Evolutionary conservation across 2,888 invertebrate species (phyloP), one percentile per base, ranked within the genome.

Genomic region (Netelia inedita): DNA sequence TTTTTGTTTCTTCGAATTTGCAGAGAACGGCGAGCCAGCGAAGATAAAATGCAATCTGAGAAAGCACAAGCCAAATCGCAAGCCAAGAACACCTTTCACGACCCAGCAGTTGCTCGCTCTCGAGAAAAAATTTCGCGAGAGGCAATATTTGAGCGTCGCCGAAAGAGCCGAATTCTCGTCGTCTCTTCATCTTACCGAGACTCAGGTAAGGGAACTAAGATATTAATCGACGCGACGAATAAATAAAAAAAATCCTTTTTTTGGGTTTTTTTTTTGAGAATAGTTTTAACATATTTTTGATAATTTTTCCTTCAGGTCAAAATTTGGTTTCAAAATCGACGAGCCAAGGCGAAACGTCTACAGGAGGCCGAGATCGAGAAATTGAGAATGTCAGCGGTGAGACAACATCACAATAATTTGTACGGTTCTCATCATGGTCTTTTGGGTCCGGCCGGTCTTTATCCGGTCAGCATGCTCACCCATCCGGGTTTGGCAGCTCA

Each of bases 341-440:
- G 98, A 66, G 99, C 99, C 88, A 99, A 99, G 94, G 98, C 98
- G 93, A 99, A 99, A 95, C 96, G 99, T 35, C 96, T 99, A 23
- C 99, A 99, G 94, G 99, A 99, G 94, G 99, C 99, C 83, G 99
- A 99, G 95, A 96, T 99, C 83, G 99, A 99, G 94, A 99, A 99
- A 94, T 95, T 99, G 92, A 97, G 99, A 94, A 97, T 97, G 97
- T 96, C 95, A 69, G 95, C 95, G 14, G 91, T 95, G 82, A 94
- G 95, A 9, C 94, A 93, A 85, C 92, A 93, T 79, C 92, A 92
- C 86, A 90, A 89, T 41, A 91, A 91, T 43, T 88, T 93, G 3
- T 93, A 93, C 85, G 92, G 92, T 0, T 88, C 93, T 16, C 93
- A 93, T 84, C 92, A 91, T 57, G 91, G 91, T 14, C 88, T 93